A percentile compares a stretch with the other conserved stretches of the same genome.
Conservation (phyloP, 2,113 vertebrate species). For the Coptodon bakossiorum region DNA sequence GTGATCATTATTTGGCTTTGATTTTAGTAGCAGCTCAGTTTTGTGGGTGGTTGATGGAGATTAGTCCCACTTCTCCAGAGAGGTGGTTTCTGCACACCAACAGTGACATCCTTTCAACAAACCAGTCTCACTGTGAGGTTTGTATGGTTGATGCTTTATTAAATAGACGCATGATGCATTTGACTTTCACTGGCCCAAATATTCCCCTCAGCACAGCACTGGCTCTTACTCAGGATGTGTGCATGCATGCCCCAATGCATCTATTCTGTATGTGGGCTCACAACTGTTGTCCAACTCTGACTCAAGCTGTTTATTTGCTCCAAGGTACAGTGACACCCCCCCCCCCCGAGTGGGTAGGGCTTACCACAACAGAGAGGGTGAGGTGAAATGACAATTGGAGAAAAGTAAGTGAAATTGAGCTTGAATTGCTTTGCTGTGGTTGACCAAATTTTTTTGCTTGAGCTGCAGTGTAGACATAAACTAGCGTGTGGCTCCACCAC, state of each 20-base stretch:
- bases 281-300: not conserved
- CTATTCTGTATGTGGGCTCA: not conserved
- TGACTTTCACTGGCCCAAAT: not conserved
- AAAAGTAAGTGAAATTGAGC: not conserved
- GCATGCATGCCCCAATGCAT: not conserved
- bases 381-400: not conserved
- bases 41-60: not conserved
- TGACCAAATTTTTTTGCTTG: not conserved
- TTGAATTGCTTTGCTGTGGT: not conserved
- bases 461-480: not conserved
- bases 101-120: not conserved
- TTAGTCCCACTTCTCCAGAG: not conserved
- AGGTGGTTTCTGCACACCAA: not conserved
- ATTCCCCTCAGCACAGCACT: not conserved
- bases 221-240: not conserved
- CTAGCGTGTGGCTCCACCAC: not conserved
- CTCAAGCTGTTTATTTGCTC: not conserved
- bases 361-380: not conserved
- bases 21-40: not conserved
- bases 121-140: constrained; percentile 1
- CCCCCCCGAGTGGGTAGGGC: not conserved
- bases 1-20: not conserved
- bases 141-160: constrained; percentile 27
- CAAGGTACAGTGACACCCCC: not conserved
- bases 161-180: not conserved